Base-by-base conservation (phyloP, 2,797 vertebrate genomes). In the Rhynchonycteris naso region DNA sequence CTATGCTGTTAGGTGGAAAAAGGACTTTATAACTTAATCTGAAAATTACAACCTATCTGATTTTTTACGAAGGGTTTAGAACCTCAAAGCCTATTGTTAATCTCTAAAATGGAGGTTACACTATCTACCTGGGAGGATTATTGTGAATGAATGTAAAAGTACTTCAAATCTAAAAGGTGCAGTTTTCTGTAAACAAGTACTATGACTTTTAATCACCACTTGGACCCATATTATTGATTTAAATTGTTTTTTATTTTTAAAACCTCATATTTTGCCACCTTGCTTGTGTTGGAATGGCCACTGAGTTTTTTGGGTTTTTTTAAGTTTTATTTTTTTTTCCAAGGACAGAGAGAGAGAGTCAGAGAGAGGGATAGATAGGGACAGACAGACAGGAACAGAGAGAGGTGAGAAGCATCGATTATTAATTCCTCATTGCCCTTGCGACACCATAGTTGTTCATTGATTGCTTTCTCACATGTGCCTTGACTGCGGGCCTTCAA, bases 51-150 rank as follows among this genome's bases (percentile, higher is more conserved):
- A 79, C 76, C 61, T 94, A 18, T 24, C 72, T 1, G 13, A 78
- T 80, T 93, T 83, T 86, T 11, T 33, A 89, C 72, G 94, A 92
- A 76, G 80, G 12, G 18, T 26, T 82, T 72, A 91, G 93, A 94
- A 78, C 91, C 91, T 87, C 88, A 95, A 81, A 95, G 38, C 3
- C 50, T 43, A 3, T 35, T 50, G 47, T 58, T 96, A 97, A 93
- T 97, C 95, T 90, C 90, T 95, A 89, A 95, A 97, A 91, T 68
- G 19, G 14, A 63, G 52, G 72, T 91, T 97, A 65, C 10, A n/a
- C 6, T 94, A 54, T 72, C 43, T 22, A 22, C 47, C 28, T 75
- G 43, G 81, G 65, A 87, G 59, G 61, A 92, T 19, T 88, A 15
- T 43, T 81, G 33, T 82, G 65, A 85, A 74, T 65, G 19, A 63